Conservation (phyloP, 2,888 invertebrate genomes). For the Ectemnius lituratus region DNA sequence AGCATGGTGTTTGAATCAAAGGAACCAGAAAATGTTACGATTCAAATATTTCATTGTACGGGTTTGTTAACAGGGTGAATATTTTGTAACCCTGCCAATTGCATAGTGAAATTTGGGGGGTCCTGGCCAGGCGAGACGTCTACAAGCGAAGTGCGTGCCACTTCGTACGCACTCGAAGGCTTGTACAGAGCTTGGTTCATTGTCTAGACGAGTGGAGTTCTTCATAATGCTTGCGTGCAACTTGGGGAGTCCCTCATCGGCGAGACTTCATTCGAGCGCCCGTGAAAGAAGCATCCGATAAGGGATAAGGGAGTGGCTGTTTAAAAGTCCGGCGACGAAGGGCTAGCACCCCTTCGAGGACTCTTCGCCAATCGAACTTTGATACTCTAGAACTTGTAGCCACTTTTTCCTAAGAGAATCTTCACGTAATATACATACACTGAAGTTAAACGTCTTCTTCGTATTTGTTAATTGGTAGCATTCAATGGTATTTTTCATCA, state of each 20-base stretch:
- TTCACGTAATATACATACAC: too few relatives aligned
- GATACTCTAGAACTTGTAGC: too few relatives aligned
- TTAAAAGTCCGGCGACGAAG: not conserved
- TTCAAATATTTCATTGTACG: not conserved
- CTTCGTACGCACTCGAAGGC: constrained; percentile 39
- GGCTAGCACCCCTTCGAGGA: not conserved
- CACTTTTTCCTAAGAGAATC: too few relatives aligned
- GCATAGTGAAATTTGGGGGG: too few relatives aligned
- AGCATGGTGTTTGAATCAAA: not conserved
- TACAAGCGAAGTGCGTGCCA: constrained; percentile 26
- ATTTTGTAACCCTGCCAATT: too few relatives aligned
- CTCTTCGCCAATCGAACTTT: too few relatives aligned
- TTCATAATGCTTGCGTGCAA: constrained; percentile 40
- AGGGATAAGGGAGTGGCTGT: constrained; percentile 4
- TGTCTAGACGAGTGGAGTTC: constrained; percentile 49
- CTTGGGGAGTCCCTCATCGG: constrained; percentile 26
- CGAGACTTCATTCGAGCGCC: constrained; percentile 8
- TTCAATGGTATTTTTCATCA: too few relatives aligned
- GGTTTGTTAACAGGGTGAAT: not conserved
- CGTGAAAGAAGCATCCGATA: not conserved
- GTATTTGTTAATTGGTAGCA: too few relatives aligned
- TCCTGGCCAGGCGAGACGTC: constrained; percentile 2
- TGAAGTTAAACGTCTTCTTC: too few relatives aligned
- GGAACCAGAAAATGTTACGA: not conserved
- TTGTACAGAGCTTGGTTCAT: constrained; percentile 45